Percentiles rank a stretch among this genome's conserved stretches.
Conservation (phyloP, 2,888 invertebrate genomes). For the Eupithecia dodoneata region DNA sequence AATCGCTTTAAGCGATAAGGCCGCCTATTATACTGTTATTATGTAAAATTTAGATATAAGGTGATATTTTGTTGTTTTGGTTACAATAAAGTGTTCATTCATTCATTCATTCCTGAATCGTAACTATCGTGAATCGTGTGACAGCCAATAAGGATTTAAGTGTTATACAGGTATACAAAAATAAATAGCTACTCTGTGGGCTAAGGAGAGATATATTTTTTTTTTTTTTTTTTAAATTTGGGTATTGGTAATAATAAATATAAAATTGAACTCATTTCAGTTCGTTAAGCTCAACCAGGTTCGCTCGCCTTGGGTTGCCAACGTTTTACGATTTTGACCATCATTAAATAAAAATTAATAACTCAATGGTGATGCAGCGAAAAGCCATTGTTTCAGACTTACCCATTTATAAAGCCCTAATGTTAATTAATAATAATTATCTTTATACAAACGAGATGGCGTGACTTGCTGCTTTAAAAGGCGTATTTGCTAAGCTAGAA, state of each 20-base stretch:
- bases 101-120: too few relatives aligned
- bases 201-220: too few relatives aligned
- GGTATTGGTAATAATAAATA: background rate
- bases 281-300: background rate
- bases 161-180: too few relatives aligned
- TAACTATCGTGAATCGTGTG: too few relatives aligned
- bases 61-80: too few relatives aligned
- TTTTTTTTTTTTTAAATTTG: too few relatives aligned
- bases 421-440: slow-evolving; percentile 77
- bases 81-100: too few relatives aligned
- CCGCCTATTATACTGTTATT: too few relatives aligned
- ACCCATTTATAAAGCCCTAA: slow-evolving; percentile 56
- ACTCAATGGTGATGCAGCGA: slow-evolving; percentile 52
- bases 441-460: slow-evolving; percentile 61
- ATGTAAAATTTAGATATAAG: too few relatives aligned
- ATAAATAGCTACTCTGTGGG: too few relatives aligned
- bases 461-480: slow-evolving; percentile 56
- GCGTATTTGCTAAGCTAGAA: background rate
- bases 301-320: background rate
- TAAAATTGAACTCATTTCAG: background rate
- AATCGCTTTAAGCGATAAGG: too few relatives aligned
- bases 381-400: slow-evolving; percentile 59
- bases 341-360: slow-evolving; percentile 58
- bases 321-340: slow-evolving; percentile 8
- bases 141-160: too few relatives aligned